These are phyloP conservation scores for Drosophila maculinotata DNA, from an alignment of 2,888 invertebrate species.

Conservation along the genomic window DNA sequence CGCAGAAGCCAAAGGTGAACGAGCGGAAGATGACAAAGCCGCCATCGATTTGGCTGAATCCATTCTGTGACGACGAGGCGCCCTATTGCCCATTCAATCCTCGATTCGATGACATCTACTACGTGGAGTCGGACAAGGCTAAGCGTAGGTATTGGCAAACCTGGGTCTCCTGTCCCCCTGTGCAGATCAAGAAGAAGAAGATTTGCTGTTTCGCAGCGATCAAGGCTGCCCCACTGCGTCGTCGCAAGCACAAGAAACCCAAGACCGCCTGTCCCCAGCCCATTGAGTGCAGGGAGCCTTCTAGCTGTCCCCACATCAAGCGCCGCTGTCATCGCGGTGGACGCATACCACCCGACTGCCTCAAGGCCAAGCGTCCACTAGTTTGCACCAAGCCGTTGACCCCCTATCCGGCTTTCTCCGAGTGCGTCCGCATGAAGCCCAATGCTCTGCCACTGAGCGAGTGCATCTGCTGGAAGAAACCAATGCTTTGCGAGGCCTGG, in stretches of 20 bases:
- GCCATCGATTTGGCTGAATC: conserved; percentile 76
- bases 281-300: neutral
- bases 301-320: conserved; percentile 28
- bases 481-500: conserved; percentile 66
- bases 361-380: neutral
- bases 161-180: conserved; percentile 80
- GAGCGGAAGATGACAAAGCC: conserved; percentile 5
- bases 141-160: conserved; percentile 82
- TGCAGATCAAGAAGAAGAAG: conserved; percentile 63
- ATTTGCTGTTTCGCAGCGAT: conserved; percentile 63
- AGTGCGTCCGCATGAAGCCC: conserved; percentile 41
- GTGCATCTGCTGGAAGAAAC: conserved; percentile 54
- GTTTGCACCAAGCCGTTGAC: conserved; percentile 56
- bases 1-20: conserved; percentile 1
- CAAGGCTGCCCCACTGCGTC: conserved; percentile 51
- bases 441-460: conserved; percentile 45
- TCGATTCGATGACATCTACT: conserved; percentile 81
- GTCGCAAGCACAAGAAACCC: conserved; percentile 55
- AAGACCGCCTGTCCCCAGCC: conserved; percentile 50
- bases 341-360: conserved; percentile 54
- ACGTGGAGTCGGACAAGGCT: conserved; percentile 75
- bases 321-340: conserved; percentile 59
- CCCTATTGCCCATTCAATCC: conserved; percentile 60
- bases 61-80: conserved; percentile 54
- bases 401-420: conserved; percentile 66